Conservation (phyloP, 2,797 vertebrate species). For the Natrix natrix region DNA sequence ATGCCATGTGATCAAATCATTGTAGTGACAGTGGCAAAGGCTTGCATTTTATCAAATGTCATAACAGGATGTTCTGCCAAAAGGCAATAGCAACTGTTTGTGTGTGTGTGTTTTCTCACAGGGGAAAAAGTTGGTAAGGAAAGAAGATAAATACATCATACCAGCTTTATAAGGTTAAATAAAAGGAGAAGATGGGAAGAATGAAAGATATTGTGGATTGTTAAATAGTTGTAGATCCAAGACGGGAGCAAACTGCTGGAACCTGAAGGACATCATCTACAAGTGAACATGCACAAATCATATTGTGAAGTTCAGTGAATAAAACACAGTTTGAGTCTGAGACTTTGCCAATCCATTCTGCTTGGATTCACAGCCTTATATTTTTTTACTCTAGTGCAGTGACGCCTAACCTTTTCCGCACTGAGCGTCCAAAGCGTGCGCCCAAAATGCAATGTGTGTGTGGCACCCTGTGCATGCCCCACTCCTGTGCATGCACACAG, state of each 20-base stretch:
- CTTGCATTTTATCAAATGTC: slow-evolving; percentile 37
- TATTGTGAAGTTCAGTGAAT: background rate
- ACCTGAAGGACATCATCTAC: background rate
- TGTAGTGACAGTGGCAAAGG: slow-evolving; percentile 18
- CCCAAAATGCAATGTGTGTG: no score
- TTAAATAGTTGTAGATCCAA: background rate
- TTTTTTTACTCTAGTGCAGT: no score
- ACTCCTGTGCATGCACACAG: no score
- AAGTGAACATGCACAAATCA: background rate
- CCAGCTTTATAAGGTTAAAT: slow-evolving; percentile 38
- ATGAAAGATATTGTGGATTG: slow-evolving; percentile 39
- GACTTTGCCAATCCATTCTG: background rate
- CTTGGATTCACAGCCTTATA: background rate
- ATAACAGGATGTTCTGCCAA: slow-evolving; percentile 61
- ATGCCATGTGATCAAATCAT: slow-evolving; percentile 2
- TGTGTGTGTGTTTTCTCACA: background rate
- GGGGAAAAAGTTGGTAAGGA: slow-evolving; percentile 20
- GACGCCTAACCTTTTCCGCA: no score
- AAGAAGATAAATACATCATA: slow-evolving; percentile 15
- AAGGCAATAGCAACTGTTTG: slow-evolving; percentile 23
- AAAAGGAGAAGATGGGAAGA: slow-evolving; percentile 59
- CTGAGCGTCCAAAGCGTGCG: no score
- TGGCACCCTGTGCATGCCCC: no score
- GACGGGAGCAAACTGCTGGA: background rate
- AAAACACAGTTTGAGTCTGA: background rate